Evolutionary conservation across 2,888 invertebrate species (phyloP).

Genomic region (Zygothrica quintamaculata): DNA sequence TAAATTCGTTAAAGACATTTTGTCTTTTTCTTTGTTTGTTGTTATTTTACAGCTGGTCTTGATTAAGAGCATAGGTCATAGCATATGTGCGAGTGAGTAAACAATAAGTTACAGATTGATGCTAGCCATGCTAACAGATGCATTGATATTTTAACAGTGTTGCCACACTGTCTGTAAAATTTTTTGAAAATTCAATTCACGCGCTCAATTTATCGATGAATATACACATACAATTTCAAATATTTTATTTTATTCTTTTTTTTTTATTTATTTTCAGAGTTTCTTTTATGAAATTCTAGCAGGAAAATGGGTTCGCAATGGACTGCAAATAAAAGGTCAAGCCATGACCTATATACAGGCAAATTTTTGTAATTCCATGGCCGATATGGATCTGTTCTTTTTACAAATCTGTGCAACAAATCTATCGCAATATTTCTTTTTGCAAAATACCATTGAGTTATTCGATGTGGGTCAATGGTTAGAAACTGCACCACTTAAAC

Average conservation of each 20-base stretch:
- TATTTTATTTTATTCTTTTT: not conserved
- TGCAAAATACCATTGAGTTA: constrained; percentile 95
- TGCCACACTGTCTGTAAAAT: constrained; percentile 32
- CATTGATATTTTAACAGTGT: constrained; percentile 12
- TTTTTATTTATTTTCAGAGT: constrained; percentile 87
- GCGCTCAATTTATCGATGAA: constrained; percentile 30
- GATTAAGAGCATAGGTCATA: constrained; percentile 40
- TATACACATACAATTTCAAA: not conserved
- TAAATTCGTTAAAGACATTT: constrained; percentile 30
- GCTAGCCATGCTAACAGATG: not conserved
- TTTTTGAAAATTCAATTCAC: constrained; percentile 1
- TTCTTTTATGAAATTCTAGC: constrained; percentile 97
- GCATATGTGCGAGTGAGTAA: constrained; percentile 52
- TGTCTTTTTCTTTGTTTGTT: constrained; percentile 42
- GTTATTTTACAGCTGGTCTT: constrained; percentile 29
- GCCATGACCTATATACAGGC: constrained; percentile 99
- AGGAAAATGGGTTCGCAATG: constrained; percentile 98
- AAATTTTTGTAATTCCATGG: constrained; percentile 99
- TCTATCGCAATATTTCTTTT: constrained; percentile 92
- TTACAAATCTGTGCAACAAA: constrained; percentile 96
- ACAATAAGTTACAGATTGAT: constrained; percentile 15
- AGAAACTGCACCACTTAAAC: constrained; percentile 89
- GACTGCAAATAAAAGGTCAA: constrained; percentile 98
- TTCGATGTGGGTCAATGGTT: constrained; percentile 95
- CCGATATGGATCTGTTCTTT: constrained; percentile 97